Evolutionary conservation across 2,888 invertebrate genomes (phyloP).

Genomic region (Mesodorylaimus sp.): DNA sequence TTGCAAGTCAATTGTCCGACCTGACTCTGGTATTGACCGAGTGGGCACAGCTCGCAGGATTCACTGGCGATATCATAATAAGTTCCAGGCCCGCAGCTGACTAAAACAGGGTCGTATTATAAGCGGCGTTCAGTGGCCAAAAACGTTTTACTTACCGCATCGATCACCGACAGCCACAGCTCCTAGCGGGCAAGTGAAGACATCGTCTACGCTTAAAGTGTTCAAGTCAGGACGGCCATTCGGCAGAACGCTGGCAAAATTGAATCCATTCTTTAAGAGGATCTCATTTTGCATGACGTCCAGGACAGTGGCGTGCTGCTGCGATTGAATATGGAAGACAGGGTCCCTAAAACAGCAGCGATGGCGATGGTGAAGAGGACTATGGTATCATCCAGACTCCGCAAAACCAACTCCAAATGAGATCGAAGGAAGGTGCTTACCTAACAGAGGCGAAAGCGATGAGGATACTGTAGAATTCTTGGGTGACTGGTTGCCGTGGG

Average conservation of each 20-base stretch:
- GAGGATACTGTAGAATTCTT: slow-evolving; percentile 52
- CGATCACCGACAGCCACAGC: slow-evolving; percentile 82
- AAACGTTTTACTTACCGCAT: slow-evolving; percentile 48
- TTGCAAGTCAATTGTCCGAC: slow-evolving; percentile 41
- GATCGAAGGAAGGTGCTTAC: slow-evolving; percentile 46
- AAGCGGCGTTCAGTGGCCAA: background rate
- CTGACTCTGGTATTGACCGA: slow-evolving; percentile 28
- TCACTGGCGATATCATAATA: slow-evolving; percentile 23
- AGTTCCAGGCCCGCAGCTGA: slow-evolving; percentile 32
- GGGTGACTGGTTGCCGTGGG: slow-evolving; percentile 27
- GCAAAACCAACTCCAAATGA: too few relatives aligned
- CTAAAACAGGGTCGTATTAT: slow-evolving; percentile 13
- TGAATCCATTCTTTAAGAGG: slow-evolving; percentile 49
- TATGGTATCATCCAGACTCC: too few relatives aligned
- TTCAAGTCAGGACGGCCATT: slow-evolving; percentile 85
- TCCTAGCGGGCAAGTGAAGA: slow-evolving; percentile 76
- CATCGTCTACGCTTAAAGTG: slow-evolving; percentile 62
- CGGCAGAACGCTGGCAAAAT: slow-evolving; percentile 38
- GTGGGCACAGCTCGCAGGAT: slow-evolving; percentile 29
- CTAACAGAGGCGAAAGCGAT: slow-evolving; percentile 63
- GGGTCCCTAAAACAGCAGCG: slow-evolving; percentile 76
- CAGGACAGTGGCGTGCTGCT: slow-evolving; percentile 57
- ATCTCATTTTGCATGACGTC: slow-evolving; percentile 68
- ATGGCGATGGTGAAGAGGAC: too few relatives aligned
- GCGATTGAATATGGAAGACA: slow-evolving; percentile 62